Base-by-base conservation (phyloP, 2,113 vertebrate species). In the Cinclus mexicanus region DNA sequence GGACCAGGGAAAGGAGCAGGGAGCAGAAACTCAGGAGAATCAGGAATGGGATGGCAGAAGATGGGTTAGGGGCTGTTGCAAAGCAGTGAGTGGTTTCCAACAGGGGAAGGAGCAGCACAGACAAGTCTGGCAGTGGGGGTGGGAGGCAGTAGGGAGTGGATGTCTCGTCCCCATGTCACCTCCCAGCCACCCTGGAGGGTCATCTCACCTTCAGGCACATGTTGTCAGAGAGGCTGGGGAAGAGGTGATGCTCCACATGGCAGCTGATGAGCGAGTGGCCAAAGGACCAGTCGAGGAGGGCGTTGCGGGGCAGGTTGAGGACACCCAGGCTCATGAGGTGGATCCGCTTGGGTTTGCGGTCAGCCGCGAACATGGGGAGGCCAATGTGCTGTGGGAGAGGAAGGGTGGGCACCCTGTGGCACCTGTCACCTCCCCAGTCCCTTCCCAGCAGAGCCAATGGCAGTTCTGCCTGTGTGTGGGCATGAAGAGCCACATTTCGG, bases 181-280 rank as follows among this genome's bases (percentile, higher is more conserved):
- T 79, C 50, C 68, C 55, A 56, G 37, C 26, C 2, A 3, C 19
- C 8, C 75, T 0, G 0, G 0, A 4, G 42, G 53, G 41, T 19
- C 1, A 0, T 20, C 93, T 86, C 87, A 99, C 99, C 99, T 99
- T 99, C 14, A 99, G 96, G 91, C 99, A 99, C 99, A 99, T 99
- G 98, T 99, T 97, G 92, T 99, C 99, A 0, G 99, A 99, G 85
- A 99, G 98, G 60, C 77, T 88, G 75, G 99, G 99, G 97, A 99
- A 99, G 88, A 99, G 98, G 74, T 99, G 99, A 23, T 99, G 99
- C 93, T 99, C 99, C 95, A 99, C 98, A 0, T 99, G 99, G 94
- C 99, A 99, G 98, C 97, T 99, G 98, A 99, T 98, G 90, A 99
- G 96, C 0, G 99, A 99, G 97, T 99, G 99, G 65, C 99, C 99